Conservation (phyloP, 2,888 invertebrate species). For the Pseudanteris insignis region DNA sequence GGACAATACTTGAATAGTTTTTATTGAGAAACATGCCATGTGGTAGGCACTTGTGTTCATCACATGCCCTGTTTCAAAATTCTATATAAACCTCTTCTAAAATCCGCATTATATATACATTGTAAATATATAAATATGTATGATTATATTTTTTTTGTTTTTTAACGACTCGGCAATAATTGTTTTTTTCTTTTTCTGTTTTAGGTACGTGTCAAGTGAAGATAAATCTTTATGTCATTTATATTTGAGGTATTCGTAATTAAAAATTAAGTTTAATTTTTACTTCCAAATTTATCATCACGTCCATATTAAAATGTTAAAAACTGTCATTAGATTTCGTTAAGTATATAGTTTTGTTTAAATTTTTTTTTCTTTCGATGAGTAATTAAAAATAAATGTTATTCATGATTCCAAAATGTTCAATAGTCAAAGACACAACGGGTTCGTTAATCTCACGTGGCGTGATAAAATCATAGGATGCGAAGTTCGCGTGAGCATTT, state of each 20-base stretch:
- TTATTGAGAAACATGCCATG: conserved; percentile 30
- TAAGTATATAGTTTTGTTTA: no score
- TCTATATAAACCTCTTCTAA: conserved; percentile 23
- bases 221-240: background rate
- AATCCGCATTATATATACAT: conserved; percentile 23
- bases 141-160: no score
- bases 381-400: no score
- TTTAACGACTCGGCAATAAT: conserved; percentile 11
- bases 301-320: no score
- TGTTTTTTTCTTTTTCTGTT: conserved; percentile 28
- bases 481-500: conserved; percentile 34
- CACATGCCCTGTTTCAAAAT: conserved; percentile 32
- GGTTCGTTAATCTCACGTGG: conserved; percentile 32
- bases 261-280: no score
- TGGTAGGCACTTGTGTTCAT: conserved; percentile 36
- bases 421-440: conserved; percentile 12
- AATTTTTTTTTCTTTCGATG: no score
- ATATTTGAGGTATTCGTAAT: conserved; percentile 8
- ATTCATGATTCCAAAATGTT: no score
- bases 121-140: conserved; percentile 7
- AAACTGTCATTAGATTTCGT: no score
- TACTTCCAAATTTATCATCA: no score
- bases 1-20: conserved; percentile 14
- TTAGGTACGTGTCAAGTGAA: conserved; percentile 29
- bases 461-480: conserved; percentile 39